These are phyloP conservation scores for Caenorhabditis uteleia DNA, from an alignment of 2,888 invertebrate genomes.

Conservation along the genomic window DNA sequence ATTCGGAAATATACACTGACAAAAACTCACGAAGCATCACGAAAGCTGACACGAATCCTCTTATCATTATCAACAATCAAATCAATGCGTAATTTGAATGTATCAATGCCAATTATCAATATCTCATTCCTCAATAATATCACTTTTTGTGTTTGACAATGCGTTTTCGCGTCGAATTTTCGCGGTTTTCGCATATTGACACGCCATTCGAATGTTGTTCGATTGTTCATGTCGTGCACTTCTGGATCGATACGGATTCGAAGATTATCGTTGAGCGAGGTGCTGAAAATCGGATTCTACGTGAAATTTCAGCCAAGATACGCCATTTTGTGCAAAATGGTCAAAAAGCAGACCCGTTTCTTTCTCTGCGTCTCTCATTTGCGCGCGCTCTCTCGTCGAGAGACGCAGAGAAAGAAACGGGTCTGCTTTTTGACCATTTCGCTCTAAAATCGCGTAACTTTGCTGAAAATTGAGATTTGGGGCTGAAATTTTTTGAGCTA, in stretches of 20 bases:
- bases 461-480: too few species aligned
- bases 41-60: slow-evolving; percentile 22
- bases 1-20: too few species aligned
- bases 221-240: slow-evolving; percentile 23
- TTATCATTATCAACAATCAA: slow-evolving; percentile 9
- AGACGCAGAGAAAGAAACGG: too few species aligned
- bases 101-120: slow-evolving; percentile 12
- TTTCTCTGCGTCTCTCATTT: too few species aligned
- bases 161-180: slow-evolving; percentile 11
- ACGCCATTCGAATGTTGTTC: slow-evolving; percentile 19
- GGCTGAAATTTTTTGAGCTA: too few species aligned
- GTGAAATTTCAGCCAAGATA: too few species aligned
- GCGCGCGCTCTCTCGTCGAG: too few species aligned
- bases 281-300: slow-evolving; percentile 14
- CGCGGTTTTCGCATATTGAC: slow-evolving; percentile 29
- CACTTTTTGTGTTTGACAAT: slow-evolving; percentile 21
- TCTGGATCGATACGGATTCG: slow-evolving; percentile 35
- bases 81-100: slow-evolving; percentile 16
- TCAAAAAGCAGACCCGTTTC: too few species aligned
- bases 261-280: slow-evolving; percentile 15
- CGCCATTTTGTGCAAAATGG: too few species aligned
- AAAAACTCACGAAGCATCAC: background rate
- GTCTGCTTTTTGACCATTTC: too few species aligned
- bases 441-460: too few species aligned
- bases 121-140: slow-evolving; percentile 23